Percentiles rank a stretch among this genome's conserved stretches.
Evolutionary conservation across 2,888 invertebrate species (phyloP).

Genomic region (Scelioninae gen. 2): DNA sequence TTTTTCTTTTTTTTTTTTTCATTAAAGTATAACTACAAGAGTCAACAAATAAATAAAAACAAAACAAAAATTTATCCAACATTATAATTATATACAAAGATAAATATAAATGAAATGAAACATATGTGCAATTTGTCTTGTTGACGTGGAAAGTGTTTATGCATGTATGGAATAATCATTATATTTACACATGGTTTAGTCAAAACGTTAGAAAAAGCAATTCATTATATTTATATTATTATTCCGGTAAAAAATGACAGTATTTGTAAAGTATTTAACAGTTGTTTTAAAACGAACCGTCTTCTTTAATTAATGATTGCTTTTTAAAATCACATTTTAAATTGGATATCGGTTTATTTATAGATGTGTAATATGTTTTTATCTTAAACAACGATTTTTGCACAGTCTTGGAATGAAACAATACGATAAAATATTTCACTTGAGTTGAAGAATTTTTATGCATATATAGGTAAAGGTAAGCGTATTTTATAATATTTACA

Average conservation of each 20-base stretch:
- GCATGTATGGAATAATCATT: no score
- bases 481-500: slow-evolving; percentile 42
- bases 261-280: slow-evolving; percentile 21
- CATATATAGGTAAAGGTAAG: slow-evolving; percentile 50
- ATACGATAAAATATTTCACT: slow-evolving; percentile 29
- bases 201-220: slow-evolving; percentile 32
- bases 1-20: neutral
- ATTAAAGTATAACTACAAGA: no score
- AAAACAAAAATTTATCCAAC: no score
- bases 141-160: neutral
- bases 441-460: slow-evolving; percentile 23
- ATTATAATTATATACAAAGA: slow-evolving; percentile 8
- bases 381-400: neutral
- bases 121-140: neutral
- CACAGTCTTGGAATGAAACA: slow-evolving; percentile 46
- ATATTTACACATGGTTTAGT: neutral
- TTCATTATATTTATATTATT: slow-evolving; percentile 38
- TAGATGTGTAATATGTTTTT: neutral
- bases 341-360: neutral
- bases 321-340: slow-evolving; percentile 14
- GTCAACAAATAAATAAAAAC: slow-evolving; percentile 9
- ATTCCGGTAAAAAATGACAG: slow-evolving; percentile 44
- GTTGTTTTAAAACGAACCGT: slow-evolving; percentile 16
- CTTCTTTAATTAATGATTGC: neutral
- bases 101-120: slow-evolving; percentile 18